Conservation (phyloP, 1,140 invertebrate species). For the Sinella curviseta region DNA sequence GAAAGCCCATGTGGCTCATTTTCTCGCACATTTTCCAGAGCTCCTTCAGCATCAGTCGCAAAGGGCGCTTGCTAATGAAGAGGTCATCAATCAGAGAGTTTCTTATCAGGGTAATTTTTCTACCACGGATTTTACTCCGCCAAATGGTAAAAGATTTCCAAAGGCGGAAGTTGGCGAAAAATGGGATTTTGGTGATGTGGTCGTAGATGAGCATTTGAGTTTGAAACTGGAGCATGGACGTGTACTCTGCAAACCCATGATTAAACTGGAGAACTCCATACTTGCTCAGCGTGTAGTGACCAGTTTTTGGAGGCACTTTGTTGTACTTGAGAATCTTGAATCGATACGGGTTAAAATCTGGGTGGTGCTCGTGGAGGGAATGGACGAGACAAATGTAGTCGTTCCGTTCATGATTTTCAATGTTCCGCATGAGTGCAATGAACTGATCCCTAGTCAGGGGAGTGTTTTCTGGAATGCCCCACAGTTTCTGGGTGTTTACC, state of each 20-base stretch:
- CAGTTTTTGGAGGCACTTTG: background rate
- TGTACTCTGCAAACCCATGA: conserved; percentile 36
- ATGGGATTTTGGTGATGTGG: conserved; percentile 59
- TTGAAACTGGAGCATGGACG: conserved; percentile 35
- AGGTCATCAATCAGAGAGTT: conserved; percentile 66
- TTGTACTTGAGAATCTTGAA: conserved; percentile 33
- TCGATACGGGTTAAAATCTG: conserved; percentile 42
- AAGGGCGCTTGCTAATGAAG: conserved; percentile 70
- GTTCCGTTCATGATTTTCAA: conserved; percentile 39
- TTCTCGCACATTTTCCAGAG: conserved; percentile 70
- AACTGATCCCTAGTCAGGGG: conserved; percentile 35
- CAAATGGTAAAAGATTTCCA: conserved; percentile 83
- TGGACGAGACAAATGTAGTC: conserved; percentile 44
- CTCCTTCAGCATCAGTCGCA: conserved; percentile 68
- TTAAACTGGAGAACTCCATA: conserved; percentile 40
- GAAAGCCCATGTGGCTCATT: conserved; percentile 55
- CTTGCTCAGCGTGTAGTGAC: conserved; percentile 44
- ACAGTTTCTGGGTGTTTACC: conserved; percentile 39
- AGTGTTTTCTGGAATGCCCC: conserved; percentile 41
- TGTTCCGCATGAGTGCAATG: conserved; percentile 35
- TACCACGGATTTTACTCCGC: conserved; percentile 70
- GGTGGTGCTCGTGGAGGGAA: conserved; percentile 7
- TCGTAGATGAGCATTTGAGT: conserved; percentile 45
- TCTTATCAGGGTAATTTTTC: conserved; percentile 65
- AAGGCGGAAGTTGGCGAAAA: conserved; percentile 69